Evolutionary conservation across 2,888 invertebrate species (phyloP).

Genomic region (Strigamia crassipes): DNA sequence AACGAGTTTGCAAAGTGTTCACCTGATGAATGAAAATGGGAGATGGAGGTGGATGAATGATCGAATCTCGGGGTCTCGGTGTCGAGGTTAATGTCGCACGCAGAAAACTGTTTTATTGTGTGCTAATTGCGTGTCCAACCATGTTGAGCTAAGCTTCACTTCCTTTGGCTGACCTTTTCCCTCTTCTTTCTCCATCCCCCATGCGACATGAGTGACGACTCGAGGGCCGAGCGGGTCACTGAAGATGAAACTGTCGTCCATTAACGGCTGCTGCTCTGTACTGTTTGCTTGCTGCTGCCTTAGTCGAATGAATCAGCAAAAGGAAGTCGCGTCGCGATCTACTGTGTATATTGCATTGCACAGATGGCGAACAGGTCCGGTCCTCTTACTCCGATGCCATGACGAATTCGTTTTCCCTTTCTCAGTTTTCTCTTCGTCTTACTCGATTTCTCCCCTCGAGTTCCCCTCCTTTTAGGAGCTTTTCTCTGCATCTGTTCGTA

Average conservation of each 20-base stretch:
- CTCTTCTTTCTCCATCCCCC: slow-evolving; percentile 20
- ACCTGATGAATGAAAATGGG: slow-evolving; percentile 32
- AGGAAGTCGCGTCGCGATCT: slow-evolving; percentile 2
- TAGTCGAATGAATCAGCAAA: slow-evolving; percentile 27
- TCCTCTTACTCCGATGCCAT: background rate
- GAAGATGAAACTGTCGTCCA: slow-evolving; percentile 39
- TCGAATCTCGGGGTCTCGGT: slow-evolving; percentile 24
- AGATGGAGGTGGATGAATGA: background rate
- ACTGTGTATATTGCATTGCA: slow-evolving; percentile 6
- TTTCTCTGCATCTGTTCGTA: background rate
- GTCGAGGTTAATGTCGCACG: slow-evolving; percentile 31
- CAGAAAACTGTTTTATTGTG: slow-evolving; percentile 35
- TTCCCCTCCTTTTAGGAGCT: background rate
- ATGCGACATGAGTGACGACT: slow-evolving; percentile 35
- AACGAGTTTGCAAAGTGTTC: slow-evolving; percentile 28
- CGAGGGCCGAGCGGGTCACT: slow-evolving; percentile 35
- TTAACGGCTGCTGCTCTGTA: slow-evolving; percentile 33
- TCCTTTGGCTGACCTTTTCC: slow-evolving; percentile 5
- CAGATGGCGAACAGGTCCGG: slow-evolving; percentile 22
- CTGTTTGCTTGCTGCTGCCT: slow-evolving; percentile 14
- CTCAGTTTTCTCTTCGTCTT: background rate
- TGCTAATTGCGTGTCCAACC: slow-evolving; percentile 37
- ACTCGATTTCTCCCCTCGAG: slow-evolving; percentile 4
- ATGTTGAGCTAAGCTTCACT: slow-evolving; percentile 38
- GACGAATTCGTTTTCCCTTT: slow-evolving; percentile 4